Evolutionary conservation across 92 coral and sea anemone genomes (phyloP).

Genomic region (Galaxea fascicularis): DNA sequence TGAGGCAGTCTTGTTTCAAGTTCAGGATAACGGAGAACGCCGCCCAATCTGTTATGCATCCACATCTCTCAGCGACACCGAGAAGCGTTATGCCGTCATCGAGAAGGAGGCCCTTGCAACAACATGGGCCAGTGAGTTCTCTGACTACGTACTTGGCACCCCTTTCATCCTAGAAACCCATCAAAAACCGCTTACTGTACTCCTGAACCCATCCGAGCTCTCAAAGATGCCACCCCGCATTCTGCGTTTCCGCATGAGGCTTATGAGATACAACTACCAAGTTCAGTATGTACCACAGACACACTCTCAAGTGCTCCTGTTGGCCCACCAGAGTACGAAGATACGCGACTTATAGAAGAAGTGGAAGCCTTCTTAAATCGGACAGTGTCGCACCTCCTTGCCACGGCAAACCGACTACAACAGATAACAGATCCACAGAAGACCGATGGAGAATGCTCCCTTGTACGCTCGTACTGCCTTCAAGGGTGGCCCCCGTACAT

Average conservation of each 20-base stretch:
- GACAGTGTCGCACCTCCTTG: neutral
- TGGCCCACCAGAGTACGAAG: constrained; percentile 31
- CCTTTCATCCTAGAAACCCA: constrained; percentile 26
- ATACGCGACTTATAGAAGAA: constrained; percentile 31
- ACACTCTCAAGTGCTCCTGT: constrained; percentile 48
- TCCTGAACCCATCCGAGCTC: constrained; percentile 52
- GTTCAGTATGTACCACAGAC: constrained; percentile 13
- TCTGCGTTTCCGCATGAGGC: constrained; percentile 49
- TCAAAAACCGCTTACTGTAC: constrained; percentile 61
- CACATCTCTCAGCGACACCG: constrained; percentile 57
- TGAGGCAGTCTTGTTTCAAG: no score
- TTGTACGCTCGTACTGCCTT: constrained; percentile 44
- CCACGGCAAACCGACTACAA: constrained; percentile 3
- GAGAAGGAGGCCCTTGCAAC: no score
- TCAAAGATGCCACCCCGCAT: constrained; percentile 64
- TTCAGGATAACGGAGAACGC: constrained; percentile 42
- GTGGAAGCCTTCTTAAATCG: no score
- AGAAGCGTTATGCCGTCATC: no score
- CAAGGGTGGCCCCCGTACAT: constrained; percentile 72
- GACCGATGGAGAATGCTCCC: constrained; percentile 57
- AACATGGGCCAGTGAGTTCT: no score
- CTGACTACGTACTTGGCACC: no score
- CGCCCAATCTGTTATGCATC: constrained; percentile 65
- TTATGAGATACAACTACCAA: constrained; percentile 58
- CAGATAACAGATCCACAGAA: constrained; percentile 62